Base-by-base conservation (phyloP, 2,888 invertebrate species). In the Apamea monoglypha region DNA sequence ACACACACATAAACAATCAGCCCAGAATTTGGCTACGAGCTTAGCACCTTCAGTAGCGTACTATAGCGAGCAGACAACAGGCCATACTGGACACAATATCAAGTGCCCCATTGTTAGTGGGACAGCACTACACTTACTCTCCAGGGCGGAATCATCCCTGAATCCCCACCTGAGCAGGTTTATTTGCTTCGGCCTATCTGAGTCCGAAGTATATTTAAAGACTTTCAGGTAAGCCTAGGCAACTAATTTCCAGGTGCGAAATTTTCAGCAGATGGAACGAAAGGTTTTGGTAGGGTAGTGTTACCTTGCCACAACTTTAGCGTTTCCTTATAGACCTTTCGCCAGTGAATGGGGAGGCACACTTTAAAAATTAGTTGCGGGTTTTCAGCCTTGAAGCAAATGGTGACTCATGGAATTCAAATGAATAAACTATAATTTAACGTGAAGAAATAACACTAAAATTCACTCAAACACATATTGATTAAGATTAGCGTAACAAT, bases 401-500 rank as follows among this genome's bases (percentile, higher is more conserved):
- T 25, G 12, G 7, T 40, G 18, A 40, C 47, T 21, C 6, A 56
- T 29, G 1, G 1, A 47, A 32, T 14, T 21, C 18, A 66, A 36
- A 36, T 3, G 29, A 59, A 44, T 59, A 32, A 78, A n/a, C 61
- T 32, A 69, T 61, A 64, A 64, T 64, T 64, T 71, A 12, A 8
- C 8, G 1, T 6, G n/a, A 8, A 21, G 1, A 7, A 70, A 29
- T 59, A 8, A 67, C 32, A 25, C 47, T 81, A n/a, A 21, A 76
- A 3, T 66, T 59, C 36, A 56, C 36, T 36, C 2, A 56, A 75
- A 79, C 14, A 79, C 14, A 32, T 18, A 69, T 40, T 44, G 50
- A 66, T 70, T 69, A 67, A 56, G 36, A 83, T 83, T 50, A 78
- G 3, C 14, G 56, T 59, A 72, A 83, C 47, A 50, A 78, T 59